Base-by-base conservation (phyloP, 2,888 invertebrate genomes). In the Calameuta idolon region DNA sequence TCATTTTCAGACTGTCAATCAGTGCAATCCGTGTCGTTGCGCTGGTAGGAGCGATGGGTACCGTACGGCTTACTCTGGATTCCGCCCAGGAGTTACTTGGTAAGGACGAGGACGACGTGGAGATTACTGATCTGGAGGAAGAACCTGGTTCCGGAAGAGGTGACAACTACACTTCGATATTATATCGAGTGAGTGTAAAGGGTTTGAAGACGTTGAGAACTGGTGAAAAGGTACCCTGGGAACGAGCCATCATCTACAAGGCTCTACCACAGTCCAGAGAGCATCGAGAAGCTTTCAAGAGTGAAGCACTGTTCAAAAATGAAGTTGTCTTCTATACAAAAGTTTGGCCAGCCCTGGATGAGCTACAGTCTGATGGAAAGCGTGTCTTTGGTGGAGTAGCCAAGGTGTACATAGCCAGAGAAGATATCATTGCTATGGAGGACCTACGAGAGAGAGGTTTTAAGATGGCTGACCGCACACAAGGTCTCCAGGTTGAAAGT, bases 151-250 rank as follows among this genome's bases (percentile, higher is more conserved):
- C 95, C 0, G 95, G 94, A 79, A 92, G 95, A 76, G 96, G 96
- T 0, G 96, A 96, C 86, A 96, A 96, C 89, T 96, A 96, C 87
- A 95, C 95, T 0, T 95, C 96, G 12, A 94, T 95, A 93, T 92
- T 96, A 11, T 96, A 95, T 90, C 93, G 96, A 23, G 93, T 95
- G 78, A 92, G 93, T 1, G 90, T 95, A 4, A 94, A 93, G 83
- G 95, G 95, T 5, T 90, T 89, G 30, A 92, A 92, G 78, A 87
- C 89, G 55, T 80, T 84, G 0, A 89, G 90, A 76, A 86, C 90
- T 0, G 91, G 90, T 11, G 92, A 92, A 55, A 92, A 92, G 79
- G 91, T 92, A 75, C 93, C 93, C n/a, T 96, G 95, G 94, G 92
- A 94, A 80, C 93, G 93, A 34, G 94, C 94, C 33, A 93, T 96